These are phyloP conservation scores for Osmerus mordax DNA, from an alignment of 2,113 vertebrate genomes.

Conservation along the genomic window DNA sequence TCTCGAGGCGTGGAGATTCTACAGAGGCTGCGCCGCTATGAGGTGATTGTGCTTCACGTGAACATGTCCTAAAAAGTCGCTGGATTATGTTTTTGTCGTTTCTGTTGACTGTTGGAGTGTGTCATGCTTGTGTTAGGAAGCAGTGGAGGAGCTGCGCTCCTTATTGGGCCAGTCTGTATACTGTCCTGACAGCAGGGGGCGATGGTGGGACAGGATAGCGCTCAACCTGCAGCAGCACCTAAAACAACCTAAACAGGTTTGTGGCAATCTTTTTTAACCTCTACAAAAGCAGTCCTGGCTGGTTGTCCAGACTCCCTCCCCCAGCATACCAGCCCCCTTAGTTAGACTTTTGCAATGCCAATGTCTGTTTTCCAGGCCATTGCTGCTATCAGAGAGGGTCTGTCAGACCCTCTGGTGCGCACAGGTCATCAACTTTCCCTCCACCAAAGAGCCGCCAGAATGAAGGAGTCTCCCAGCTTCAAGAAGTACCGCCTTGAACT, in stretches of 20 bases:
- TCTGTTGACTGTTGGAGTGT: neutral
- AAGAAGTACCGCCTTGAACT: slow-evolving; percentile 71
- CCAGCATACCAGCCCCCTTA: neutral
- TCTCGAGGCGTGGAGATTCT: slow-evolving; percentile 88
- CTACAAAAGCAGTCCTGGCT: neutral
- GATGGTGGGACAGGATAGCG: slow-evolving; percentile 95
- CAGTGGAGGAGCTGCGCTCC: slow-evolving; percentile 76
- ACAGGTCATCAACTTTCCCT: slow-evolving; percentile 87
- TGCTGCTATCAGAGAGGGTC: slow-evolving; percentile 74
- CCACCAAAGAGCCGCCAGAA: slow-evolving; percentile 82
- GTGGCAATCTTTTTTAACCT: neutral
- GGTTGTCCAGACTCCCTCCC: neutral
- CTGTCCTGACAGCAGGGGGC: slow-evolving; percentile 87
- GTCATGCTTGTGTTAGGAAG: slow-evolving; percentile 71
- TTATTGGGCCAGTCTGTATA: slow-evolving; percentile 83
- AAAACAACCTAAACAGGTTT: slow-evolving; percentile 78
- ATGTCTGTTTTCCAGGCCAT: slow-evolving; percentile 70
- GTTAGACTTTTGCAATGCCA: neutral
- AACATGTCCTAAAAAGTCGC: neutral
- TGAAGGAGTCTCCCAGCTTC: slow-evolving; percentile 80
- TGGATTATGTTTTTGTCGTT: neutral
- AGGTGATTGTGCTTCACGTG: slow-evolving; percentile 68
- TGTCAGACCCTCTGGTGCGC: slow-evolving; percentile 81
- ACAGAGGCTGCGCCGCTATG: slow-evolving; percentile 84
- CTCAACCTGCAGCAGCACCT: slow-evolving; percentile 94